Percentiles rank a stretch among this genome's conserved stretches.
Evolutionary conservation across 2,888 invertebrate genomes (phyloP).

Genomic region (Oscheius onirici): DNA sequence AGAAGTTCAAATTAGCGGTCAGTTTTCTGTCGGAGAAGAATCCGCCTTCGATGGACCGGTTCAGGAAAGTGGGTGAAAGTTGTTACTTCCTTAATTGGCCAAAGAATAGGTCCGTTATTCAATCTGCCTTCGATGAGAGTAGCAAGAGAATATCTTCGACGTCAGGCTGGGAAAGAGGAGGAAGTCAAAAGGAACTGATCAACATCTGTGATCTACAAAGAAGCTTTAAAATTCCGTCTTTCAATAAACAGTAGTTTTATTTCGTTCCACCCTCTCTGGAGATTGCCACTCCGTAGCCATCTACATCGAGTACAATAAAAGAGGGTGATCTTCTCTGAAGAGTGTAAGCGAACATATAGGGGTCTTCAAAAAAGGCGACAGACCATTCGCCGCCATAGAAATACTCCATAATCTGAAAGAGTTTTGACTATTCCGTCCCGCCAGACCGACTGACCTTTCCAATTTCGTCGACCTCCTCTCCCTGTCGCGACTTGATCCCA

Average conservation of each 20-base stretch:
- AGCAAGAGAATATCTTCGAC: slow-evolving; percentile 26
- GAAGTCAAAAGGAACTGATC: background rate
- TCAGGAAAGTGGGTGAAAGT: slow-evolving; percentile 5
- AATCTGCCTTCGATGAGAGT: slow-evolving; percentile 25
- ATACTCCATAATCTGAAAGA: slow-evolving; percentile 21
- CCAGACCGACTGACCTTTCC: slow-evolving; percentile 4
- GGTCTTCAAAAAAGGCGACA: slow-evolving; percentile 29
- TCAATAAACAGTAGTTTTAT: background rate
- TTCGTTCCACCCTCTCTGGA: slow-evolving; percentile 17
- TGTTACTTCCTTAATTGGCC: background rate
- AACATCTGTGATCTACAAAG: background rate
- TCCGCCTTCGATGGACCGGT: background rate
- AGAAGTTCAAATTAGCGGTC: slow-evolving; percentile 23
- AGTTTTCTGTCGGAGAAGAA: slow-evolving; percentile 19
- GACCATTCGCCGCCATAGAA: slow-evolving; percentile 27
- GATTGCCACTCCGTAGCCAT: slow-evolving; percentile 22
- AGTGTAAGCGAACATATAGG: slow-evolving; percentile 25
- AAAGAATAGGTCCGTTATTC: slow-evolving; percentile 18
- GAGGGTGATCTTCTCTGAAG: slow-evolving; percentile 22
- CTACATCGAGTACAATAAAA: slow-evolving; percentile 28
- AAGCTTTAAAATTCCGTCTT: slow-evolving; percentile 1
- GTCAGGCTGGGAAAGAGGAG: slow-evolving; percentile 15
- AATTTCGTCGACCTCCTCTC: slow-evolving; percentile 21
- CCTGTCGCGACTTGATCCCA: background rate
- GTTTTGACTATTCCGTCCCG: background rate